phyloP scores from a whole-genome alignment of 2,113 vertebrate genomes.

The Leptobrachium ailaonicum region DNA sequence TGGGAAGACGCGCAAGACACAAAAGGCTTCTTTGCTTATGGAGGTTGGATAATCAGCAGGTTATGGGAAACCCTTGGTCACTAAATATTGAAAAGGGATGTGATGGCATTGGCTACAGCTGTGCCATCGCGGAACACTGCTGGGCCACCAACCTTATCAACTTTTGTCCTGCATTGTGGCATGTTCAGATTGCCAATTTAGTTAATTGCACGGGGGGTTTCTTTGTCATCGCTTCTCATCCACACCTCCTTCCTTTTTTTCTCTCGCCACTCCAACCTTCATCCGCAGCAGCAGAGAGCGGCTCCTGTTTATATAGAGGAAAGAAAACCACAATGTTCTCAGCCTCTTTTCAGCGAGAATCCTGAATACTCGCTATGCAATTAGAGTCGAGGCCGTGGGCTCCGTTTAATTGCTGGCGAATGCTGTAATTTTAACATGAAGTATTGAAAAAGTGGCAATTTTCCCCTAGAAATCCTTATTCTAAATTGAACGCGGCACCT shows the following conservation, averaged over 20 bases:
- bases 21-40: constrained; percentile 73
- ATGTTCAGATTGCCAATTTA: constrained; percentile 76
- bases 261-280: constrained; percentile 39
- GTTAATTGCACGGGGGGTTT: constrained; percentile 74
- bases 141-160: constrained; percentile 80
- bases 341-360: not conserved
- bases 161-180: constrained; percentile 79
- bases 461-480: not conserved
- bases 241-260: constrained; percentile 50
- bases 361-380: not conserved
- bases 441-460: not conserved
- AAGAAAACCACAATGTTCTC: not conserved
- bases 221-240: constrained; percentile 73
- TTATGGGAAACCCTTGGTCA: constrained; percentile 76
- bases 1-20: constrained; percentile 73
- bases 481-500: no score
- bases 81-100: constrained; percentile 80
- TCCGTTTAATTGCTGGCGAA: not conserved
- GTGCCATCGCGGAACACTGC: constrained; percentile 72
- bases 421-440: constrained; percentile 24
- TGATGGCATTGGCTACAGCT: constrained; percentile 87
- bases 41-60: constrained; percentile 71
- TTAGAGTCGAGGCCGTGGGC: not conserved
- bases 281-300: constrained; percentile 62
- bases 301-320: constrained; percentile 26